A percentile compares a stretch with the other conserved stretches of the same genome.
These are phyloP conservation scores for Dolichotis patagonum DNA, from an alignment of 2,113 vertebrate species.

Conservation along the genomic window DNA sequence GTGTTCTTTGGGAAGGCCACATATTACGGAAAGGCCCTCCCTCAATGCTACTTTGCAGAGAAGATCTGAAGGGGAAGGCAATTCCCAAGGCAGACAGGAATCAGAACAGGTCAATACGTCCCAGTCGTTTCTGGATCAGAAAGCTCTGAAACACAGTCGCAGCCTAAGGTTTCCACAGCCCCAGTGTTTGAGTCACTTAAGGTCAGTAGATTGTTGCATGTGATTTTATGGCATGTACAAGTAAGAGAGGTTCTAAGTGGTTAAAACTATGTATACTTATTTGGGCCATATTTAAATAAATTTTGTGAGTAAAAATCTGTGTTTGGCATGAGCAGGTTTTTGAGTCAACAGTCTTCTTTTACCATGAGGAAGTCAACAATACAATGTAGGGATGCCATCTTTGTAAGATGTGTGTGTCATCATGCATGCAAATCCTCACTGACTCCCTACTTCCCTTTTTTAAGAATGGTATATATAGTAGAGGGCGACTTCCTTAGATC, in stretches of 20 bases:
- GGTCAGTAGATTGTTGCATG: background rate
- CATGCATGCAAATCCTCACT: background rate
- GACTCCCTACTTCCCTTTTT: background rate
- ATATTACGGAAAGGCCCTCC: background rate
- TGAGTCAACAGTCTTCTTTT: background rate
- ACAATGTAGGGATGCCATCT: background rate
- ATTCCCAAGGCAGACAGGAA: background rate
- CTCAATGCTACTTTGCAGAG: background rate
- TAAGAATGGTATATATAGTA: background rate
- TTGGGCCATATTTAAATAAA: background rate
- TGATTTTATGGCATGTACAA: background rate
- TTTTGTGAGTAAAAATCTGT: background rate
- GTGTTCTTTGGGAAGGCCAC: background rate
- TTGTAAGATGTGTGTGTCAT: background rate
- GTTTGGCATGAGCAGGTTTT: background rate
- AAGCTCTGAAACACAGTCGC: background rate
- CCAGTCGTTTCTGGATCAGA: background rate
- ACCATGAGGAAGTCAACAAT: background rate
- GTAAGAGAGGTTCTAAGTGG: background rate
- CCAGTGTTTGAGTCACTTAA: background rate
- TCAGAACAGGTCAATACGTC: background rate
- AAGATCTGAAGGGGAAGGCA: too few relatives aligned
- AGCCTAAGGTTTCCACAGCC: background rate
- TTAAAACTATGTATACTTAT: background rate
- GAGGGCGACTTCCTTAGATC: background rate